Evolutionary conservation across 1,140 invertebrate genomes (phyloP).

Genomic region (Atopsyche davidsoni): DNA sequence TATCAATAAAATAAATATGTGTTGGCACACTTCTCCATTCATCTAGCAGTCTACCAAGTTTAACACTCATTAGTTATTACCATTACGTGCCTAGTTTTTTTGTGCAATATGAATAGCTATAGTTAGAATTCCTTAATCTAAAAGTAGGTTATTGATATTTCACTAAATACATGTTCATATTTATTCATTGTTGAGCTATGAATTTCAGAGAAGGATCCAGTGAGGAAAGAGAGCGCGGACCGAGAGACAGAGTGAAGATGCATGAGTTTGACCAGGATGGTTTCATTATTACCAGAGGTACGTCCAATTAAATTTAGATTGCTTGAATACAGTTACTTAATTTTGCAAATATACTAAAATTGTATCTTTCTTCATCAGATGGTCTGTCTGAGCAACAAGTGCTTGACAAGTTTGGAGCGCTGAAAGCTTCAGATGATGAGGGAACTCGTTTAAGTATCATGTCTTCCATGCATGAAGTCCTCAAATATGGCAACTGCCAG

Average conservation of each 20-base stretch:
- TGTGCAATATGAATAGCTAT: too few species aligned
- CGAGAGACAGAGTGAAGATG: constrained; percentile 39
- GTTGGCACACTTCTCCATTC: too few species aligned
- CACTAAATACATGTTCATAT: too few species aligned
- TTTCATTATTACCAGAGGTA: constrained; percentile 45
- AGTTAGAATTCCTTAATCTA: too few species aligned
- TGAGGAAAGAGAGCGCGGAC: constrained; percentile 26
- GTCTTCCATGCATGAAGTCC: constrained; percentile 42
- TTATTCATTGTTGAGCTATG: too few species aligned
- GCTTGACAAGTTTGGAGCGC: constrained; percentile 38
- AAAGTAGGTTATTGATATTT: too few species aligned
- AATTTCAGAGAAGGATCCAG: constrained; percentile 40
- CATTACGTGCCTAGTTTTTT: too few species aligned
- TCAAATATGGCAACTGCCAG: constrained; percentile 44
- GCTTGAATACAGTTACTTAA: constrained; percentile 1
- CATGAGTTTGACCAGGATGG: constrained; percentile 46
- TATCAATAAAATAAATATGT: too few species aligned
- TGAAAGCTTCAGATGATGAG: constrained; percentile 37
- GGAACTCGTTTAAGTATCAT: constrained; percentile 36
- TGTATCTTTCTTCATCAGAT: constrained; percentile 30
- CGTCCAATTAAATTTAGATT: constrained; percentile 24
- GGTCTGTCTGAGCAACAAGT: constrained; percentile 42
- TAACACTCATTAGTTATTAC: too few species aligned
- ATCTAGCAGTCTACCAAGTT: too few species aligned
- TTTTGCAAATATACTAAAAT: not conserved